These are phyloP conservation scores for Ornithorhynchus anatinus DNA, from an alignment of 2,113 vertebrate species.

Conservation along the genomic window DNA sequence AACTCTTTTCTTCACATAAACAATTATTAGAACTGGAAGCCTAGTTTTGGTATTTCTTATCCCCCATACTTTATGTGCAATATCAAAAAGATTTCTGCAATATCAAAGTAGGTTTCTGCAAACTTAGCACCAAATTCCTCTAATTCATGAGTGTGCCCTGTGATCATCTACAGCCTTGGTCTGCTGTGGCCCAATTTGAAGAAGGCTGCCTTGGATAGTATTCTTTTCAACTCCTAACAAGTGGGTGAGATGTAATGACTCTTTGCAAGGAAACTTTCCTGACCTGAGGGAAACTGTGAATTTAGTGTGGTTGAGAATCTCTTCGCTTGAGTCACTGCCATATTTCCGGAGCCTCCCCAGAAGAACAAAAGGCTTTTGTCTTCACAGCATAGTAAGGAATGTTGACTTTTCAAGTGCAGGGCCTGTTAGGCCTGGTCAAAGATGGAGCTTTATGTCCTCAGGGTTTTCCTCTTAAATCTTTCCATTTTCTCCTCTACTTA, in stretches of 20 bases:
- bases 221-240: neutral
- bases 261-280: neutral
- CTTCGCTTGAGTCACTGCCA: neutral
- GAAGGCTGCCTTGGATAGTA: neutral
- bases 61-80: too few species aligned
- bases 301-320: neutral
- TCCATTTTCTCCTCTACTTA: conserved; percentile 14
- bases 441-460: conserved; percentile 6
- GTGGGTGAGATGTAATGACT: neutral
- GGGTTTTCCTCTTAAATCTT: neutral
- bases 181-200: too few species aligned
- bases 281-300: neutral
- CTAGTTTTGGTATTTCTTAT: too few species aligned
- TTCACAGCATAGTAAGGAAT: neutral
- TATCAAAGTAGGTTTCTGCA: too few species aligned
- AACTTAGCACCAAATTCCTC: too few species aligned
- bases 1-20: neutral
- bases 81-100: too few species aligned
- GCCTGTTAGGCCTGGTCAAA: neutral
- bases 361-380: conserved; percentile 1
- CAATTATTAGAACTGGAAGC: too few species aligned
- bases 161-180: too few species aligned
- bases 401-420: conserved; percentile 26
- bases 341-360: neutral
- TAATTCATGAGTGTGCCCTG: too few species aligned